Conservation (phyloP, 1,140 invertebrate species). For the Drosophila repleta region DNA sequence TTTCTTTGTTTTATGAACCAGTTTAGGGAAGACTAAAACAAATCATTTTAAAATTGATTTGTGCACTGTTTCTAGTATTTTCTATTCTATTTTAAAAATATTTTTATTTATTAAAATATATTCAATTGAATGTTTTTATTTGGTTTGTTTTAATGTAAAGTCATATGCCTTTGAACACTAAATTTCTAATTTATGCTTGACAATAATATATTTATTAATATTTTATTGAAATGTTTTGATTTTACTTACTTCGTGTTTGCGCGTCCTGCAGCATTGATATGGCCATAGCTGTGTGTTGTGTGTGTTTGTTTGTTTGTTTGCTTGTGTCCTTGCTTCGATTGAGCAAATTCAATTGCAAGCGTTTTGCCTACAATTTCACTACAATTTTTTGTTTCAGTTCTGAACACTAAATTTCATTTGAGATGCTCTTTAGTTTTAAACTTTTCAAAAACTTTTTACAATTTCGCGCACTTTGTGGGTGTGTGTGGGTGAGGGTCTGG, state of each 20-base stretch:
- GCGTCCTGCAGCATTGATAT: constrained; percentile 83
- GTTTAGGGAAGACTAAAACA: no score
- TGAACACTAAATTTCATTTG: constrained; percentile 63
- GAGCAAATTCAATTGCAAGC: constrained; percentile 29
- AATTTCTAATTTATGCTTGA: no score
- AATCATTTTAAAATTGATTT: no score
- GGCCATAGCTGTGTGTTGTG: constrained; percentile 61
- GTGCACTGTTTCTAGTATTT: no score
- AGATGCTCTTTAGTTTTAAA: constrained; percentile 45
- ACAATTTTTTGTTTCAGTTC: constrained; percentile 38
- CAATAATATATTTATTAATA: no score
- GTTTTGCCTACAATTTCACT: constrained; percentile 23
- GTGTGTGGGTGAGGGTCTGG: constrained; percentile 23
- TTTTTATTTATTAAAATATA: no score
- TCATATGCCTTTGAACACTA: no score
- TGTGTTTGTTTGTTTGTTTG: constrained; percentile 13
- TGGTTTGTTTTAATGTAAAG: background rate
- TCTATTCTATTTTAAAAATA: no score
- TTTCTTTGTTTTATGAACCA: background rate
- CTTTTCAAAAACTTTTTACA: constrained; percentile 27
- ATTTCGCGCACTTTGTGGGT: constrained; percentile 37
- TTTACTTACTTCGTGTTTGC: constrained; percentile 82
- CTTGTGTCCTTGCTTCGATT: constrained; percentile 30
- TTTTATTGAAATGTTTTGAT: background rate
- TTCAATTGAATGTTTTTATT: background rate